Base-by-base conservation (phyloP, 2,113 vertebrate genomes). In the western clawed frog (Xenopus tropicalis) region DNA sequence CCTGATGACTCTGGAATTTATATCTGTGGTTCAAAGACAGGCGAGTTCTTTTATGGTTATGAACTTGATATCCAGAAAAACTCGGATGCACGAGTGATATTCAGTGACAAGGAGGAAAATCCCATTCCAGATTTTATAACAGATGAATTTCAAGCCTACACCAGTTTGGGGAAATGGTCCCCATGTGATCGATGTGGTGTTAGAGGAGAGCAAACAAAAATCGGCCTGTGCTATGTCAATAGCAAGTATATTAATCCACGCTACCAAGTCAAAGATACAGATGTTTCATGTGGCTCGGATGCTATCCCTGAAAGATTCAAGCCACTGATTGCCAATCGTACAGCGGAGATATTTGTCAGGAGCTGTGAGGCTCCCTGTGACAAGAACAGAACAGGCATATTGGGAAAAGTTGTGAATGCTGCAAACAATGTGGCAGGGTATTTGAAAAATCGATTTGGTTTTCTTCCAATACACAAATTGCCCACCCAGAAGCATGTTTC, bases 1-100 rank as follows among this genome's bases (percentile, higher is more conserved):
- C 79, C 73, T 0, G 56, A 56, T 0, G 95, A 98, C 79, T 91
- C 95, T 0, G 96, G 96, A 0, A 57, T 94, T 72, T 99, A 97
- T 66, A 83, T 98, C 19, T 99, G 96, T 0, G 95, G 95, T 66
- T 91, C 92, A 0, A 37, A 79, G 43, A 66, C 78, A 0, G 90
- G 87, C 0, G 88, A 96, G 69, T 96, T 88, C 86, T 98, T 95
- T 74, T 96, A 94, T 0, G 93, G 86, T 70, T 96, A 95, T 0
- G 92, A 97, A 0, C 83, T 99, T 79, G 97, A 99, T 3, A 77
- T 98, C 68, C 97, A 98, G 85, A 83, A 90, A 63, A 82, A 48
- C 14, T 11, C 48, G 4, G n/a, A n/a, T 0, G 79, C 90, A 68
- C 25, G 29, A 0, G 84, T 92, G 62, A 74, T 83, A 29, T 83